These are phyloP conservation scores for Campaea margaritaria DNA, from an alignment of 2,888 invertebrate species.

Conservation along the genomic window DNA sequence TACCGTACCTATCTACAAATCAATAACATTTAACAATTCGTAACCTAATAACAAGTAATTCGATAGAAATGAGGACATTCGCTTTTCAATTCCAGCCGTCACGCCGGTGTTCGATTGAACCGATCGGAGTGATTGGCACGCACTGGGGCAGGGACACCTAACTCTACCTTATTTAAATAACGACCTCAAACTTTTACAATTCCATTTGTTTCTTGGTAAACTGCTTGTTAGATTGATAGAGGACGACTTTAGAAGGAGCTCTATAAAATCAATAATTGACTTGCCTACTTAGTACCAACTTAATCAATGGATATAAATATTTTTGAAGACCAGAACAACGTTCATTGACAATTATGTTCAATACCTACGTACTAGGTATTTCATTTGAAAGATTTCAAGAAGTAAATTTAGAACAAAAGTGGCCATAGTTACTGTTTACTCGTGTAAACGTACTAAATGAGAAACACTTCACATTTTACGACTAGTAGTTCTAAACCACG, in stretches of 20 bases:
- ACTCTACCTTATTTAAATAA: constrained; percentile 32
- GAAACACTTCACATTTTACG: too few species aligned
- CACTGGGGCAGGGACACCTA: constrained; percentile 11
- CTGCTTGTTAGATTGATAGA: constrained; percentile 7
- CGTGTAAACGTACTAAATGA: too few species aligned
- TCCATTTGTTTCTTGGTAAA: constrained; percentile 14
- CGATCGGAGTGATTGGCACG: constrained; percentile 33
- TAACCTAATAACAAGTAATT: constrained; percentile 28
- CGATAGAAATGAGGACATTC: constrained; percentile 43
- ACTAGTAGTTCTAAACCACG: too few species aligned
- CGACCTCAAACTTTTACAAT: constrained; percentile 35
- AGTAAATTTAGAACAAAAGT: too few species aligned
- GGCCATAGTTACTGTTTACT: too few species aligned
- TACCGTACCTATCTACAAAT: not conserved
- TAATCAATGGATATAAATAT: too few species aligned
- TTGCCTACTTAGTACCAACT: too few species aligned
- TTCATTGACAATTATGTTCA: too few species aligned
- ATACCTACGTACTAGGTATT: not conserved
- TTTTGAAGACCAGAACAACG: too few species aligned
- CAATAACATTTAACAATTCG: constrained; percentile 13
- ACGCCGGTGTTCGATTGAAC: constrained; percentile 25
- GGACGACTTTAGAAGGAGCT: constrained; percentile 13
- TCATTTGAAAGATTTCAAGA: not conserved
- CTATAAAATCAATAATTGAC: constrained; percentile 17
- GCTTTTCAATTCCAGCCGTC: constrained; percentile 33